These are phyloP conservation scores for Falco columbarius DNA, from an alignment of 2,797 vertebrate genomes.

Conservation along the genomic window DNA sequence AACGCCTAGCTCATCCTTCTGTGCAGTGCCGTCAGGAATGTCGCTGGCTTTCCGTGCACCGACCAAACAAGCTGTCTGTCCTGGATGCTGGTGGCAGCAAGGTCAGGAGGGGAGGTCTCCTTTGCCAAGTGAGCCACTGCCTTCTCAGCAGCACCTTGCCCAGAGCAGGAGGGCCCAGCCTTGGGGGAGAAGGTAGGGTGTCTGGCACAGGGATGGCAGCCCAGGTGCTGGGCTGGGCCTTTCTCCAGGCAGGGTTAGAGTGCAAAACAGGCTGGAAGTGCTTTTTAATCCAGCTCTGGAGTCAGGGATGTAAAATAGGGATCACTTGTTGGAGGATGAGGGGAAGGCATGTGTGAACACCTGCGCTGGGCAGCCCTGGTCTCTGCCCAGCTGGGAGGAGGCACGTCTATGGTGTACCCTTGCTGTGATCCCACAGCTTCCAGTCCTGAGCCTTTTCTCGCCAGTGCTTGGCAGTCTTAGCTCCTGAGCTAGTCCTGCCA, in stretches of 20 bases:
- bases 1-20: background rate
- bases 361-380: accelerated
- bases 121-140: background rate
- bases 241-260: background rate
- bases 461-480: background rate
- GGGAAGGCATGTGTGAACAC: background rate
- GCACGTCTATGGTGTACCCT: no score
- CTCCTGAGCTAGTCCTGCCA: background rate
- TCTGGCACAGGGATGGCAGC: background rate
- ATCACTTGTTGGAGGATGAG: background rate
- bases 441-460: background rate
- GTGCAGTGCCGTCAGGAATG: background rate
- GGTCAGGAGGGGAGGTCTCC: background rate
- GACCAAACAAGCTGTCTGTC: background rate
- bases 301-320: background rate
- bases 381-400: background rate
- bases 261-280: background rate
- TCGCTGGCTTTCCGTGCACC: background rate
- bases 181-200: background rate
- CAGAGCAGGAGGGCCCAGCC: background rate
- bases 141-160: background rate
- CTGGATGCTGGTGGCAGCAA: background rate
- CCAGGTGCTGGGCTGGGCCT: background rate
- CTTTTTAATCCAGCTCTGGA: background rate
- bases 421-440: background rate